phyloP scores from a whole-genome alignment of 2,797 vertebrate genomes.

The Capromys pilorides region DNA sequence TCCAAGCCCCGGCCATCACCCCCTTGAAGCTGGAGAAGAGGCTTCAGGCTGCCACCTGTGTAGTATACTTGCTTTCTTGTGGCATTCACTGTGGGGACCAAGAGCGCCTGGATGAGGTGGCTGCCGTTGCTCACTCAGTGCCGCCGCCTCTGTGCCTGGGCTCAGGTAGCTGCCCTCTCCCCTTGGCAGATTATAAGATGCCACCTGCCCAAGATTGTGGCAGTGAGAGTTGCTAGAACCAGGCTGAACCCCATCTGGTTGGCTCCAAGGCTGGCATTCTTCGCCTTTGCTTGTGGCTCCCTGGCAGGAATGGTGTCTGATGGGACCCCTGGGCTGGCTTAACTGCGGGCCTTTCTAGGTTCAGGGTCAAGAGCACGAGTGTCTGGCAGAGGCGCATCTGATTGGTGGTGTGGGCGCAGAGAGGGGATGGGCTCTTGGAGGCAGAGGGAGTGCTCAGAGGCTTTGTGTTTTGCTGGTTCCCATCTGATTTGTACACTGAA shows the following conservation, averaged over 20 bases:
- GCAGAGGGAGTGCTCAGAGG: fast-evolving
- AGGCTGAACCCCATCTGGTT: not conserved
- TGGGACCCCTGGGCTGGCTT: not conserved
- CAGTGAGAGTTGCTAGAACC: not conserved
- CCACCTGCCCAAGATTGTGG: not conserved
- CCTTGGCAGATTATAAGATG: not conserved
- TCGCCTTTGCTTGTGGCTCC: not conserved
- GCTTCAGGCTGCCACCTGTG: slow-evolving; percentile 87
- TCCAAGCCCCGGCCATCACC: slow-evolving; percentile 80
- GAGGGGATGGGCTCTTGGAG: not conserved
- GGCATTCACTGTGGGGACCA: slow-evolving; percentile 68
- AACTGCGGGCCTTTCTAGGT: not conserved
- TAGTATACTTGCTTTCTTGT: slow-evolving; percentile 85
- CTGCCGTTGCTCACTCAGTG: not conserved
- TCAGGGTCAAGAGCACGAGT: not conserved
- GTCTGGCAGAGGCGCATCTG: not conserved
- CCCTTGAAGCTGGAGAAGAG: slow-evolving; percentile 83
- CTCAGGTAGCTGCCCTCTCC: not conserved
- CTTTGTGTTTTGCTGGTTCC: not conserved
- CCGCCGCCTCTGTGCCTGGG: not conserved
- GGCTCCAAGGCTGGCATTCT: not conserved
- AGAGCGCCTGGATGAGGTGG: not conserved
- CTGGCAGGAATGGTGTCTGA: not conserved
- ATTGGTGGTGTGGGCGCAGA: fast-evolving
- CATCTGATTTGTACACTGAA: not conserved